phyloP scores from a whole-genome alignment of 2,888 invertebrate genomes.

The Diplolepis rosae region DNA sequence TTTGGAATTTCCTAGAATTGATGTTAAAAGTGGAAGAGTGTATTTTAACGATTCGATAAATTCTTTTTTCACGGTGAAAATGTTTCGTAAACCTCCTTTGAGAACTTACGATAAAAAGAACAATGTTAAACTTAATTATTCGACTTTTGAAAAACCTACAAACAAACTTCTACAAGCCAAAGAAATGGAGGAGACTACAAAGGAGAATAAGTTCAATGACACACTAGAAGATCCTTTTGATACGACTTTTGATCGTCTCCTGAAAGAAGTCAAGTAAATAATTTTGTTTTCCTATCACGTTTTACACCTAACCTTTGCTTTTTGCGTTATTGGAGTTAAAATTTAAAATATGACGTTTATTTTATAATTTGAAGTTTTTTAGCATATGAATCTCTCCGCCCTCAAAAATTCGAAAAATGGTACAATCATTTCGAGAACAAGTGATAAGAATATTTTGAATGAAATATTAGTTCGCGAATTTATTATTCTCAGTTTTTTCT shows the following conservation, averaged over 20 bases:
- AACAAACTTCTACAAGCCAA: neutral
- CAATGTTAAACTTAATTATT: neutral
- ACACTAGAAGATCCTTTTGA: constrained; percentile 13
- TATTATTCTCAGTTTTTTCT: too few relatives aligned
- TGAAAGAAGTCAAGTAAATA: constrained; percentile 2
- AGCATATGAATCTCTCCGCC: too few relatives aligned
- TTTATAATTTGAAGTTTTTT: too few relatives aligned
- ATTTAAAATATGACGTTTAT: too few relatives aligned
- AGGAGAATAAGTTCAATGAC: neutral
- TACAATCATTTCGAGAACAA: too few relatives aligned
- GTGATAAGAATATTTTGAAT: too few relatives aligned
- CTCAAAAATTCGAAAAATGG: too few relatives aligned
- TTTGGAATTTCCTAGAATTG: neutral
- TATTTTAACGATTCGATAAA: neutral
- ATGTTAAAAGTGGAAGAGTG: neutral
- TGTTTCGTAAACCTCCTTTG: neutral
- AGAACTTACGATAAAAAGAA: constrained; percentile 13
- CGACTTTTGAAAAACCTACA: neutral
- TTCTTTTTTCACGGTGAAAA: neutral
- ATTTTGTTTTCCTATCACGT: neutral
- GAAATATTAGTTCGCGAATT: too few relatives aligned
- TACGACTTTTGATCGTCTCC: constrained; percentile 20
- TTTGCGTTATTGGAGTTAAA: too few relatives aligned
- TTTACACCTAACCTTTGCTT: too few relatives aligned
- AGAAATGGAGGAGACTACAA: neutral